Evolutionary conservation across 2,113 vertebrate genomes (phyloP), one percentile per base, ranked within the genome.

Genomic region (Anoplopoma fimbria): DNA sequence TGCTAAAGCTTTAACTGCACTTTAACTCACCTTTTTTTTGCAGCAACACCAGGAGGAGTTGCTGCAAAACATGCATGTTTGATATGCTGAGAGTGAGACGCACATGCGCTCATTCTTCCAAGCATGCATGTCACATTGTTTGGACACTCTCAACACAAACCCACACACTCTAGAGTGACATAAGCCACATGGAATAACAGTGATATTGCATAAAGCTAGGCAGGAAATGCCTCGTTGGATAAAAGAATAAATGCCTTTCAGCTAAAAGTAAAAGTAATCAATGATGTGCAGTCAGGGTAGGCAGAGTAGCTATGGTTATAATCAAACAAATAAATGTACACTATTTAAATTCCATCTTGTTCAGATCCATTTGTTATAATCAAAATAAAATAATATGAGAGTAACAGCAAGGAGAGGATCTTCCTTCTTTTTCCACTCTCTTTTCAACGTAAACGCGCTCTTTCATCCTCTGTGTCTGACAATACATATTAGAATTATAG

Each of bases 131-230:
- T 49, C 68, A 74, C 83, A 81, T 69, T 60, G n/a, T 45, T 34
- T 8, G 4, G 36, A 61, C 73, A 69, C 57, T 33, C 42, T 57
- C 12, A 17, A 15, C 81, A 69, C 51, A 67, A 21, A 38, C 61
- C 25, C 23, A 40, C 61, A 65, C 60, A 51, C 49, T 38, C 34
- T 60, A 49, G 60, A 33, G 77, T 65, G 34, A 23, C 2, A 67
- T 42, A 40, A 49, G 68, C 74, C 42, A 9, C 29, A 19, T 21
- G 31, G 85, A 90, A 90, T 88, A 70, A 84, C 79, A 79, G 81
- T 63, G 45, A 84, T 69, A 64, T 13, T 53, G 55, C 45, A 29
- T 40, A 57, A 34, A 62, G 73, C 61, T 63, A 47, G 7, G 2
- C 29, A 33, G 29, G 55, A 64, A 77, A 47, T 65, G 74, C 49